Percentiles rank a stretch among this genome's conserved stretches.
phyloP scores from a whole-genome alignment of 2,113 vertebrate genomes.

The Varanus salvator region DNA sequence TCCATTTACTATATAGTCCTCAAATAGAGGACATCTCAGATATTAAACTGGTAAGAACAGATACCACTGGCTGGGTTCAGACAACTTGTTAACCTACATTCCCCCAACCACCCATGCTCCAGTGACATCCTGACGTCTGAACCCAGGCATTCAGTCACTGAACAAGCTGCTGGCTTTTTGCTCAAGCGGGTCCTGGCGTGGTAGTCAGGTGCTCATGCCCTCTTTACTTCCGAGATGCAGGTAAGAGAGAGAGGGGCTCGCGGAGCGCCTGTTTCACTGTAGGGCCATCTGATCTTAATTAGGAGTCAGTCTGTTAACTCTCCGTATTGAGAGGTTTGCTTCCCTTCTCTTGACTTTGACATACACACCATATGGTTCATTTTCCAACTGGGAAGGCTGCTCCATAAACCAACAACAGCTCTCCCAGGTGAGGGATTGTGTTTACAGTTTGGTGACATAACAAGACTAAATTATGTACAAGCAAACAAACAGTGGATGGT shows the following conservation, averaged over 20 bases:
- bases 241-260: slow-evolving; percentile 5
- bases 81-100: too few species aligned
- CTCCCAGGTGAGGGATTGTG: slow-evolving; percentile 52
- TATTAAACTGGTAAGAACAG: too few species aligned
- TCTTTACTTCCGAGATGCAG: not conserved
- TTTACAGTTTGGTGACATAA: slow-evolving; percentile 43
- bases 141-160: too few species aligned
- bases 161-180: not conserved
- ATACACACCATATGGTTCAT: slow-evolving; percentile 62
- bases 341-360: slow-evolving; percentile 47
- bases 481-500: slow-evolving; percentile 36
- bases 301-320: slow-evolving; percentile 52
- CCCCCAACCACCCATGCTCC: too few species aligned
- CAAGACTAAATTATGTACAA: slow-evolving; percentile 45
- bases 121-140: too few species aligned
- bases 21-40: too few species aligned
- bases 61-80: too few species aligned
- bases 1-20: too few species aligned
- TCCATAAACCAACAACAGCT: slow-evolving; percentile 10
- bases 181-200: not conserved
- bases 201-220: too few species aligned
- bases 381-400: slow-evolving; percentile 60
- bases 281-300: slow-evolving; percentile 62
- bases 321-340: slow-evolving; percentile 25
- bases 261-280: slow-evolving; percentile 42